Evolutionary conservation across 2,113 vertebrate genomes (phyloP).

Genomic region (Corythaeola cristata): DNA sequence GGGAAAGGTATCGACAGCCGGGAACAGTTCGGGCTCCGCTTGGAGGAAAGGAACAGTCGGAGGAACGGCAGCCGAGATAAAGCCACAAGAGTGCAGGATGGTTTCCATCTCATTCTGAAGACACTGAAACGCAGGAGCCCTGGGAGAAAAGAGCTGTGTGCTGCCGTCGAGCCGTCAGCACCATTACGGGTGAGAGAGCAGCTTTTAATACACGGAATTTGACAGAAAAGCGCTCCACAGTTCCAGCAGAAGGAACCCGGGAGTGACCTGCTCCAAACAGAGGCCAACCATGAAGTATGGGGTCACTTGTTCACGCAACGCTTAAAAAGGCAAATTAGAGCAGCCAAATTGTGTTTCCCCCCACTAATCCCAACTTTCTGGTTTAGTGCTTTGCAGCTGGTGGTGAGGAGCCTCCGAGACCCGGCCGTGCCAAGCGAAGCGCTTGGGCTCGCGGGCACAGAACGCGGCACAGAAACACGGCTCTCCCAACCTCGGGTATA

Average conservation of each 20-base stretch:
- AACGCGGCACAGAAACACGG: rapidly evolving
- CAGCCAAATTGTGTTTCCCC: neutral
- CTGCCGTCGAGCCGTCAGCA: neutral
- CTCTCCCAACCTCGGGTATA: neutral
- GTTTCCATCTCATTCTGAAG: neutral
- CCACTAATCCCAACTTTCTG: neutral
- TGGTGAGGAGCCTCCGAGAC: rapidly evolving
- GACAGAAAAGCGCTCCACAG: neutral
- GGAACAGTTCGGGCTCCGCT: neutral
- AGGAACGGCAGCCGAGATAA: neutral
- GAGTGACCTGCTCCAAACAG: neutral
- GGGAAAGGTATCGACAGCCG: neutral
- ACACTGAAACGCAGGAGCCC: neutral
- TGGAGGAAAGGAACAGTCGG: neutral
- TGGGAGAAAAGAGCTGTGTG: neutral
- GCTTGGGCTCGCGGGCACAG: rapidly evolving
- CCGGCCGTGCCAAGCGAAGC: neutral
- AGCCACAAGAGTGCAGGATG: neutral
- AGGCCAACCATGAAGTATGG: neutral
- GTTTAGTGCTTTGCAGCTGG: neutral
- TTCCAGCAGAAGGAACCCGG: neutral
- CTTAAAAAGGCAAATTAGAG: conserved; percentile 25
- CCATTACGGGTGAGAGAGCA: neutral
- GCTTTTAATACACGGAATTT: neutral
- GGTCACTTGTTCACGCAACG: neutral